Evolutionary conservation across 2,113 vertebrate genomes (phyloP).

Genomic region (Manacus vitellinus): DNA sequence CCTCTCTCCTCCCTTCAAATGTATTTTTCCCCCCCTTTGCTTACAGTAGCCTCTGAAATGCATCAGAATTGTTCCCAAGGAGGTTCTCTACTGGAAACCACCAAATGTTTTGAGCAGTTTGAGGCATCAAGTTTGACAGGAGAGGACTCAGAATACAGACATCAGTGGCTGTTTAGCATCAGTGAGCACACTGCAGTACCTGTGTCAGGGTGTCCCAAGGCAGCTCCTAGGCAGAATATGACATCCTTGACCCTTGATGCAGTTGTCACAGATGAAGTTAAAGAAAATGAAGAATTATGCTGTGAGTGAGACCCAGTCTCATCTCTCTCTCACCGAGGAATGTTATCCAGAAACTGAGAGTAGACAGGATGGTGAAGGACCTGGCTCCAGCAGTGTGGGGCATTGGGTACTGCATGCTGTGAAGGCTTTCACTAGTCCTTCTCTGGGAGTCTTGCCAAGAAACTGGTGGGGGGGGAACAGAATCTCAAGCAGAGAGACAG

Average conservation of each 20-base stretch:
- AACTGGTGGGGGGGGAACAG: not conserved
- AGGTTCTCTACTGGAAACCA: not conserved
- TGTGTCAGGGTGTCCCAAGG: fast-evolving
- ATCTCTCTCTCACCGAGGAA: not conserved
- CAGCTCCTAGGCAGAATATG: not conserved
- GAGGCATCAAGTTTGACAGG: not conserved
- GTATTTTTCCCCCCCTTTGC: not conserved
- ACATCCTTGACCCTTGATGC: not conserved
- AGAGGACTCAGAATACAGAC: not conserved
- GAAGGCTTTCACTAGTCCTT: not conserved
- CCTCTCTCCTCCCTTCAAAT: not conserved
- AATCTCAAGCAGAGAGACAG: not conserved
- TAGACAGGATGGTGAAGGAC: not conserved
- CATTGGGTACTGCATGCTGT: not conserved
- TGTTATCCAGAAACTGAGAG: not conserved
- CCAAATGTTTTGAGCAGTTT: not conserved
- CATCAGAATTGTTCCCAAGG: not conserved
- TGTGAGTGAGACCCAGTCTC: not conserved
- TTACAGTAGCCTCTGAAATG: not conserved
- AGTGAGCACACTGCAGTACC: not conserved
- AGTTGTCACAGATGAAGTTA: not conserved
- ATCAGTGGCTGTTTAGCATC: not conserved
- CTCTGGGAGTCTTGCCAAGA: not conserved
- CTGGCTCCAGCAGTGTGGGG: not conserved
- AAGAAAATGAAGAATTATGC: not conserved